These are phyloP conservation scores for Archaeoteleia sp. DNA, from an alignment of 2,888 invertebrate species.

Conservation along the genomic window DNA sequence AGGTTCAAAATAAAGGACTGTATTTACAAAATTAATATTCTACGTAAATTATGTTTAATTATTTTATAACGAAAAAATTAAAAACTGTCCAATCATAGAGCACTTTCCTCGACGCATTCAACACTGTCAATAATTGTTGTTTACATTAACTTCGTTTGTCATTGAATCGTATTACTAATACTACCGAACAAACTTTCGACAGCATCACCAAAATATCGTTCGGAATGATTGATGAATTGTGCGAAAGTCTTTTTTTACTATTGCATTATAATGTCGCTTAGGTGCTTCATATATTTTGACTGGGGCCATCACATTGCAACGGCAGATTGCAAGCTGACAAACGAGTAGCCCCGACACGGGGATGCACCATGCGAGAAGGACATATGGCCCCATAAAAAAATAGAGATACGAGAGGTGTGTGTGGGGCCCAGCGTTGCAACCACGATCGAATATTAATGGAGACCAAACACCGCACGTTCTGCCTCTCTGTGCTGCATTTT, in stretches of 20 bases:
- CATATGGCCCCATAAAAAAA: constrained; percentile 72
- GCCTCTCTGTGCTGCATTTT: constrained; percentile 33
- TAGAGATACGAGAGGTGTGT: constrained; percentile 57
- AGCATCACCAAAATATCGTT: too few species aligned
- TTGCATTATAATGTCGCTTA: constrained; percentile 28
- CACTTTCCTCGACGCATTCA: too few species aligned
- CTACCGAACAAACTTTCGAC: too few species aligned
- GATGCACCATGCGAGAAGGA: constrained; percentile 63
- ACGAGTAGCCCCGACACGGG: constrained; percentile 64
- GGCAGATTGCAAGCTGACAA: constrained; percentile 73
- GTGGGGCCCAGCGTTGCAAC: constrained; percentile 37
- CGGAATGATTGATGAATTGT: constrained; percentile 35
- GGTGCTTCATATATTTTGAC: constrained; percentile 66
- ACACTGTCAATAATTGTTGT: too few species aligned
- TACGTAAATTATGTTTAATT: too few species aligned
- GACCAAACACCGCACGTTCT: constrained; percentile 73
- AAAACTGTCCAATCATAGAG: too few species aligned
- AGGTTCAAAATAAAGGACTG: too few species aligned
- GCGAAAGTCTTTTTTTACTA: constrained; percentile 20
- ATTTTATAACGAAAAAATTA: too few species aligned
- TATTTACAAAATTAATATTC: too few species aligned
- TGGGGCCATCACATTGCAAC: constrained; percentile 65
- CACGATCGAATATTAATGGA: constrained; percentile 74
- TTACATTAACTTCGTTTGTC: too few species aligned
- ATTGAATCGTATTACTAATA: too few species aligned